Base-by-base conservation (phyloP, 2,113 vertebrate species). In the Regulus satrapa region DNA sequence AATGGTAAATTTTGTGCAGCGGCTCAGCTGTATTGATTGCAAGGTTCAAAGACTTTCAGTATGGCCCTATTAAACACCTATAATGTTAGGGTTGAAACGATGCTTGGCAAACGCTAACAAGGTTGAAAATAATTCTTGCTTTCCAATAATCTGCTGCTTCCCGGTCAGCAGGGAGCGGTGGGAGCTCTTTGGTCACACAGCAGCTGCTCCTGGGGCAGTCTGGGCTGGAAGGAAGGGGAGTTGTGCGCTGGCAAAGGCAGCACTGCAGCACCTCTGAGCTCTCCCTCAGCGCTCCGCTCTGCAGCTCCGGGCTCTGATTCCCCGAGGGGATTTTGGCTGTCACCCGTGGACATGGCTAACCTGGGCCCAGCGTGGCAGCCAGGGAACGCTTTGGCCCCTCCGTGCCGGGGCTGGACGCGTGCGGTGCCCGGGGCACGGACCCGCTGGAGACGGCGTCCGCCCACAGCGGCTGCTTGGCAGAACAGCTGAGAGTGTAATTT, bases 11-110 rank as follows among this genome's bases (percentile, higher is more conserved):
- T 88, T 75, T 92, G 79, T 74, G 88, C 56, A 36, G 59, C 2
- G 14, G 31, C 85, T 95, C 55, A 46, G 62, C n/a, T 2, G 3
- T 79, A 96, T 93, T 84, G 94, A 95, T 95, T 86, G 64, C 75
- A 92, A 63, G 61, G 76, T 88, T 96, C 85, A 88, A 82, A 85
- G 82, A 55, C 40, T 89, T 97, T 62, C 14, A 21, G 61, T 38
- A 46, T 48, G 72, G 88, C 68, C 72, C 55, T 74, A 55, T 77
- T 96, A 91, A 93, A 85, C 43, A 51, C 67, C 82, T 63, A 12
- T 79, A 90, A 89, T 34, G 71, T 46, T 48, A 25, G 38, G 31
- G 14, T 25, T 93, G 68, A 80, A 83, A 48, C 41, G 34, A 43
- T 0, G 21, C 71, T 79, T 89, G 46, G 38, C 51, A 85, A 93